Evolutionary conservation across 2,797 vertebrate species (phyloP), one percentile per base, ranked within the genome.

Genomic region (Rhinogobio ventralis): DNA sequence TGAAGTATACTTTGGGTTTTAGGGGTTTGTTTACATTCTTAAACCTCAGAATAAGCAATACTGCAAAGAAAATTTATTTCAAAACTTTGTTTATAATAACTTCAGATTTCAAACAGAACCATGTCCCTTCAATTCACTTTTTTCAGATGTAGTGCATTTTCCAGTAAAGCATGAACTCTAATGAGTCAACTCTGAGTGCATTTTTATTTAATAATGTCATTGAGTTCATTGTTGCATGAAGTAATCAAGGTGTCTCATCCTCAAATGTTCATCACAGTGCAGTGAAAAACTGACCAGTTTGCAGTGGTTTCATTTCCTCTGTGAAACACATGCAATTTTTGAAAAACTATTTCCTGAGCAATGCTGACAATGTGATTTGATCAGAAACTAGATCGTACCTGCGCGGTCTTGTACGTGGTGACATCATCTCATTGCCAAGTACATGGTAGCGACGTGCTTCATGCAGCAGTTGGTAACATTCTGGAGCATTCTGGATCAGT

Each of bases 381-480:
- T 25, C 20, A 15, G 33, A 19, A 60, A 23, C 20, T n/a, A 28
- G 28, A 6, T 64, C 92, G 94, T 93, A 99, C 98, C 98, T 99
- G 93, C 98, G 97, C 20, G 98, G 98, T 85, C 97, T 94, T 8
- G 98, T 99, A 90, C 98, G 95, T 88, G 98, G 96, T 75, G 98
- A 99, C 97, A 99, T 99, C 97, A 99, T 99, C 93, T 99, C 98
- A 53, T 99, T 99, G 84, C 98, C 98, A 3, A 99, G 96, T 87
- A 99, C 97, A 13, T 99, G 98, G 92, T 99, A 99, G 60, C 98
- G 94, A 55, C 98, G 94, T 86, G 98, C 98, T 92, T 99, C 98
- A 0, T 99, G 98, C 87, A 99, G 95, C 75, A 99, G 95, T 86
- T 98, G 97, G 53, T 99, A 99, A 94, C 97, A 99, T 88, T 99